Conservation (phyloP, 2,113 vertebrate genomes). For the Cettia cetti region DNA sequence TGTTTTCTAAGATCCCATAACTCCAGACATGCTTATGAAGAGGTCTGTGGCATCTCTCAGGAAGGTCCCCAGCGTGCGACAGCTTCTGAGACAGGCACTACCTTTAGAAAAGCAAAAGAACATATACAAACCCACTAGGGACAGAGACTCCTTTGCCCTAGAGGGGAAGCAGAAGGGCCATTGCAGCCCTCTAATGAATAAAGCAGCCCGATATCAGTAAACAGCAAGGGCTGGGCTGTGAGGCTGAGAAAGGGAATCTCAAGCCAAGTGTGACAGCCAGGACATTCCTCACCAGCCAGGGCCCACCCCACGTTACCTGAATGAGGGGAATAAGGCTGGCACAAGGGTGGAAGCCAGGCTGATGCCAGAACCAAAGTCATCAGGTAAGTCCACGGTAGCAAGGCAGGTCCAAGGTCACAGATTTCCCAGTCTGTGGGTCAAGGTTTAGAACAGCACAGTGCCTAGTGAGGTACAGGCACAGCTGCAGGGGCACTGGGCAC, state of each 20-base stretch:
- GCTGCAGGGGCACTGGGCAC: neutral
- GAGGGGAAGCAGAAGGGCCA: neutral
- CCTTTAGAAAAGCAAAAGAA: neutral
- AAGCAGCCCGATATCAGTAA: neutral
- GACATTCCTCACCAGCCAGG: accelerated
- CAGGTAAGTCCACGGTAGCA: accelerated
- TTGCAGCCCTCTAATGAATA: neutral
- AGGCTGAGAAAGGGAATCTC: neutral
- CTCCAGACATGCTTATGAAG: neutral
- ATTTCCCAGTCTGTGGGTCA: neutral
- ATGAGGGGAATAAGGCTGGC: neutral
- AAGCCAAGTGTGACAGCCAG: neutral
- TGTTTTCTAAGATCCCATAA: neutral
- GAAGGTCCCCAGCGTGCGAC: accelerated
- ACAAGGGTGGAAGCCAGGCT: neutral
- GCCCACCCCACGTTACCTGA: neutral
- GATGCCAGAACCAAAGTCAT: neutral
- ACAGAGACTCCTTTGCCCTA: neutral
- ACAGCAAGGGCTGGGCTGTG: neutral
- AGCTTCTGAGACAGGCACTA: neutral
- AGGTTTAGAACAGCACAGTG: neutral
- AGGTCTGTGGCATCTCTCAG: neutral
- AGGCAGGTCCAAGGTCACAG: neutral
- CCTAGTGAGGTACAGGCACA: neutral
- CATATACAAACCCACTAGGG: neutral